phyloP scores from a whole-genome alignment of 2,888 invertebrate species.

The Melolontha melolontha region DNA sequence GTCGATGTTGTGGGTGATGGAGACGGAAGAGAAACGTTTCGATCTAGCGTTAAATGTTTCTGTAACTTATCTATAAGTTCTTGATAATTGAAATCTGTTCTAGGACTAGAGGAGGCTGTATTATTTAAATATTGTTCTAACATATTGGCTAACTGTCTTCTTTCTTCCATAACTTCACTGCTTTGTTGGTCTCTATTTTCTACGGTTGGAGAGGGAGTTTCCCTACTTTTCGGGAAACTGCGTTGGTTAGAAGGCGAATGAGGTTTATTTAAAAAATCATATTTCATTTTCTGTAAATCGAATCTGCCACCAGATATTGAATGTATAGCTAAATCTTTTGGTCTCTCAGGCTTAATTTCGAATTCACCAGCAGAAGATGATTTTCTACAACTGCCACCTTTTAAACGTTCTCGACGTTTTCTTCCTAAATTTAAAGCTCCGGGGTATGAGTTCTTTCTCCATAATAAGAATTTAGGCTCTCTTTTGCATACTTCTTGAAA shows the following conservation, averaged over 20 bases:
- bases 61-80: constrained; percentile 75
- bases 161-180: constrained; percentile 66
- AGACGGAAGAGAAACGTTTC: constrained; percentile 41
- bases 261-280: constrained; percentile 74
- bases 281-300: constrained; percentile 76
- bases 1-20: constrained; percentile 38
- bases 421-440: constrained; percentile 74
- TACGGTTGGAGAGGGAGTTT: constrained; percentile 52
- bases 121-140: constrained; percentile 73
- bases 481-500: constrained; percentile 85
- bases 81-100: constrained; percentile 64
- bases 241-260: constrained; percentile 52
- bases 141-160: constrained; percentile 73
- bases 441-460: constrained; percentile 87
- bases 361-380: constrained; percentile 77
- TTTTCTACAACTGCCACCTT: constrained; percentile 77
- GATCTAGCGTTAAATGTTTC: constrained; percentile 66
- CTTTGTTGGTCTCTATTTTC: constrained; percentile 42
- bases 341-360: constrained; percentile 69
- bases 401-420: constrained; percentile 69
- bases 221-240: constrained; percentile 43
- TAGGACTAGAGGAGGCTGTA: constrained; percentile 40
- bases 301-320: constrained; percentile 72
- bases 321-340: constrained; percentile 59
- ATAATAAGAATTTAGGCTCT: constrained; percentile 82